These are phyloP conservation scores for Steatocranus sp. DNA, from an alignment of 2,797 vertebrate genomes.

Conservation along the genomic window DNA sequence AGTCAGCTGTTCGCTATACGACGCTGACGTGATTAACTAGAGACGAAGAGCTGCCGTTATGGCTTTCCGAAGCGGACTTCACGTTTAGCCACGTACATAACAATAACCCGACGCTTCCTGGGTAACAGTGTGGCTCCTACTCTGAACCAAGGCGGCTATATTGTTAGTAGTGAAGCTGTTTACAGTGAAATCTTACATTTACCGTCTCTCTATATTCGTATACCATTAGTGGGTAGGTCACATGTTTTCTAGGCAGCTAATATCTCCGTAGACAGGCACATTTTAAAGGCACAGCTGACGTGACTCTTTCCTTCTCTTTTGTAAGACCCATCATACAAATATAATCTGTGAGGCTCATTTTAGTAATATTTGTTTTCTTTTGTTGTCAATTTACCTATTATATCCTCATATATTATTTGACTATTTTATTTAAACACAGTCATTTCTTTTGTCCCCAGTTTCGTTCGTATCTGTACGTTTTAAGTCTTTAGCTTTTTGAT, in stretches of 20 bases:
- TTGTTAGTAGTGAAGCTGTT: not conserved
- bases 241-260: constrained; percentile 11
- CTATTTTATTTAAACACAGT: not conserved
- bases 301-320: not conserved
- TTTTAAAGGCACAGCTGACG: constrained; percentile 1
- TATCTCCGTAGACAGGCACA: not conserved
- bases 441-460: not conserved
- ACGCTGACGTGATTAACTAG: constrained; percentile 5
- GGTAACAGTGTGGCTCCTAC: not conserved
- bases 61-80: constrained; percentile 36
- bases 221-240: not conserved
- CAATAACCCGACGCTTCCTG: constrained; percentile 41
- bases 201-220: not conserved
- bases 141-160: not conserved
- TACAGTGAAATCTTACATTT: not conserved
- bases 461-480: not conserved
- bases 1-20: constrained; percentile 26
- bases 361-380: not conserved
- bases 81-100: constrained; percentile 49
- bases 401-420: not conserved
- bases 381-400: not conserved
- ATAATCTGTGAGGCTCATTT: not conserved
- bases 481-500: not conserved
- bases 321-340: not conserved
- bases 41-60: constrained; percentile 20